phyloP scores from a whole-genome alignment of 2,113 vertebrate species.

The Murina feae region DNA sequence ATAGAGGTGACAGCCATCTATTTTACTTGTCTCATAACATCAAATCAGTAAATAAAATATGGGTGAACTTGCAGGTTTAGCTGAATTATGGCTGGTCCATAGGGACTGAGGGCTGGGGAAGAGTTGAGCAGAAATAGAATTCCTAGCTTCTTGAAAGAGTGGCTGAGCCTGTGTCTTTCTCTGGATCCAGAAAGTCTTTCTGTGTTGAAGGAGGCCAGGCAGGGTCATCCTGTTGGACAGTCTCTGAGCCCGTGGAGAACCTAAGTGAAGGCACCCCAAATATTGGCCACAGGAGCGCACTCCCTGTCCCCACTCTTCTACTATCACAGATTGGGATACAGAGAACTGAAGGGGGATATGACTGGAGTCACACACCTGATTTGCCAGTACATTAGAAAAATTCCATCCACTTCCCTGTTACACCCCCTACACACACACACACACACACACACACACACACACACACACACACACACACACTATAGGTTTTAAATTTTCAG shows the following conservation, averaged over 20 bases:
- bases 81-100: slow-evolving; percentile 74
- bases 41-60: slow-evolving; percentile 82
- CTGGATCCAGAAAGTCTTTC: background rate
- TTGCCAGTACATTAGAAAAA: background rate
- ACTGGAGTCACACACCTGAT: background rate
- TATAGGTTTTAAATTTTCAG: background rate
- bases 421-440: background rate
- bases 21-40: slow-evolving; percentile 74
- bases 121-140: slow-evolving; percentile 5
- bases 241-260: background rate
- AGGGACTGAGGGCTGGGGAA: slow-evolving; percentile 62
- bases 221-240: background rate
- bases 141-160: slow-evolving; percentile 3
- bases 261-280: background rate
- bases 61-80: slow-evolving; percentile 76
- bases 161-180: background rate
- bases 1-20: slow-evolving; percentile 79
- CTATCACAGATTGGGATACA: background rate
- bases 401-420: background rate
- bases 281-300: background rate
- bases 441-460: too few species aligned
- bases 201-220: background rate
- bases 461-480: too few species aligned
- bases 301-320: background rate
- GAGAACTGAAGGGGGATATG: background rate